Percentiles rank a stretch among this genome's conserved stretches.
Evolutionary conservation across 2,888 invertebrate genomes (phyloP).

Genomic region (Rotaria socialis): DNA sequence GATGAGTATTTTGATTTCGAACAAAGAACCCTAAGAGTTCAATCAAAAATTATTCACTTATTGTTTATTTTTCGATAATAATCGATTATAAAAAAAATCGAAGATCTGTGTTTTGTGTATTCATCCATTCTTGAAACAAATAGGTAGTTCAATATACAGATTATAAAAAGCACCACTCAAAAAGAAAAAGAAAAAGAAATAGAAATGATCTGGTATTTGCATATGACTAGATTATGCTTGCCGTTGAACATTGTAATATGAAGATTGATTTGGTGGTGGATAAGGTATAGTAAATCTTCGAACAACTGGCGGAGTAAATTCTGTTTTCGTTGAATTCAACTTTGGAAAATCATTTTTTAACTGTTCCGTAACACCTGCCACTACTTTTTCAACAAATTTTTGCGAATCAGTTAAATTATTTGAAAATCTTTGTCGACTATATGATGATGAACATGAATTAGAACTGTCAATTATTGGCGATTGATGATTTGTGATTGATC

Average conservation of each 20-base stretch:
- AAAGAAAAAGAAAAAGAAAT: background rate
- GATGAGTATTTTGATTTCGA: no score
- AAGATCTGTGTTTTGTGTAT: background rate
- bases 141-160: background rate
- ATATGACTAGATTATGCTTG: constrained; percentile 6
- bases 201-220: background rate
- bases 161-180: background rate
- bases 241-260: background rate
- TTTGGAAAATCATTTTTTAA: background rate
- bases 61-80: no score
- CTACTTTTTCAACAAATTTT: background rate
- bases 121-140: background rate
- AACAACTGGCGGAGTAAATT: background rate
- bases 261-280: background rate
- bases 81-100: no score
- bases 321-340: background rate
- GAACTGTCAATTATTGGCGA: background rate
- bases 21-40: no score
- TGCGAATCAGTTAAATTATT: background rate
- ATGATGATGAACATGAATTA: background rate
- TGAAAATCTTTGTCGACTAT: background rate
- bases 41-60: no score
- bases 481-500: background rate
- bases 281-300: background rate
- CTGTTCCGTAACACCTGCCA: background rate